Evolutionary conservation across 2,888 invertebrate genomes (phyloP).

Genomic region (Polymixis flavicincta): DNA sequence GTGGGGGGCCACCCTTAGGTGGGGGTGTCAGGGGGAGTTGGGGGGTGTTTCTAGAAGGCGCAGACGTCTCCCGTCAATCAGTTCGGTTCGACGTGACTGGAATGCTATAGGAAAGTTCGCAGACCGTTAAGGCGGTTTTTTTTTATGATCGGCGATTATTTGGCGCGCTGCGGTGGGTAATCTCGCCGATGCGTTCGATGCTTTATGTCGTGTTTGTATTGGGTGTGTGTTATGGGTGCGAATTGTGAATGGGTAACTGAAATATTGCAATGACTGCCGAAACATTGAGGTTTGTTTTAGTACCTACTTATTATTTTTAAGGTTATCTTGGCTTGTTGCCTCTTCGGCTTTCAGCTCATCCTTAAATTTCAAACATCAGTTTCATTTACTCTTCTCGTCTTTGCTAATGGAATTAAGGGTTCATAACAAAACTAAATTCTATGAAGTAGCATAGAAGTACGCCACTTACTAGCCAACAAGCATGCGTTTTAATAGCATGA

Average conservation of each 20-base stretch:
- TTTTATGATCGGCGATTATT: conserved; percentile 82
- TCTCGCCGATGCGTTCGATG: conserved; percentile 67
- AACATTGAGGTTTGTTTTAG: neutral
- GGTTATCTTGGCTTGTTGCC: neutral
- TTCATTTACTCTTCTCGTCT: neutral
- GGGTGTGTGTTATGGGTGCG: conserved; percentile 44
- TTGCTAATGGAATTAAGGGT: neutral
- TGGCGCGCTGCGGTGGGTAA: conserved; percentile 69
- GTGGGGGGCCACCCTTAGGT: conserved; percentile 59
- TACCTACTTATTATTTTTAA: neutral
- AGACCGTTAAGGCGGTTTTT: conserved; percentile 80
- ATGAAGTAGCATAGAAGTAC: neutral
- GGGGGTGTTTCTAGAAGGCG: conserved; percentile 76
- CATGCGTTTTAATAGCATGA: neutral
- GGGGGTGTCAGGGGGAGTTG: conserved; percentile 56
- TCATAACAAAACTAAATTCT: neutral
- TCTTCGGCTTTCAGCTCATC: neutral
- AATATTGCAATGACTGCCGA: conserved; percentile 2
- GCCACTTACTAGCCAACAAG: neutral
- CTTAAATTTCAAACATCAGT: neutral
- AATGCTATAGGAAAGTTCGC: conserved; percentile 79
- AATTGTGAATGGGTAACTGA: conserved; percentile 18
- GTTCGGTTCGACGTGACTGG: conserved; percentile 88
- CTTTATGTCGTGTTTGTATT: conserved; percentile 65
- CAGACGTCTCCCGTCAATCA: conserved; percentile 90